These are phyloP conservation scores for Nothocercus julius DNA, from an alignment of 2,113 vertebrate species.

Conservation along the genomic window DNA sequence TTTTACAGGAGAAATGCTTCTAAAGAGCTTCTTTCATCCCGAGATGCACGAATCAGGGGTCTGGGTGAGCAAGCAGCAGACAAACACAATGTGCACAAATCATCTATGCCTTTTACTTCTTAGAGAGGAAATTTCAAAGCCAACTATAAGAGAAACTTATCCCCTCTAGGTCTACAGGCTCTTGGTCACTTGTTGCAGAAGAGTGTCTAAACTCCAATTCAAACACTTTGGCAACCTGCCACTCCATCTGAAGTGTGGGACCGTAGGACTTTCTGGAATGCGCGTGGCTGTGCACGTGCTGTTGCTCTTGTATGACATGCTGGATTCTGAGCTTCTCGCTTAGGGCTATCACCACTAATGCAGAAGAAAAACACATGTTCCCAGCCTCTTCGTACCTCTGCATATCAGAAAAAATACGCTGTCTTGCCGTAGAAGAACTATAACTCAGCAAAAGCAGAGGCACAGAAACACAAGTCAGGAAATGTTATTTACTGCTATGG, in stretches of 20 bases:
- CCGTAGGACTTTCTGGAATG: not conserved
- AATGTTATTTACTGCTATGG: not conserved
- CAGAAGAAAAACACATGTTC: not conserved
- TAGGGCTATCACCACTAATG: not conserved
- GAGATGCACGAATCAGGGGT: not conserved
- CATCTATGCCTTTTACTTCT: rapidly evolving
- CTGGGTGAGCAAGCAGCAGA: not conserved
- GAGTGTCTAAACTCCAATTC: not conserved
- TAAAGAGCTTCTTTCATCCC: not conserved
- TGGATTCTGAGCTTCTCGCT: not conserved
- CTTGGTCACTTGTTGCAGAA: not conserved
- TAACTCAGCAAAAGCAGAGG: not conserved
- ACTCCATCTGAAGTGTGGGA: not conserved
- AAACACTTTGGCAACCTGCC: not conserved
- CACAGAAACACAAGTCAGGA: not conserved
- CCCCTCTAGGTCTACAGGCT: not conserved
- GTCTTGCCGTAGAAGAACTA: not conserved
- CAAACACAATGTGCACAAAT: not conserved
- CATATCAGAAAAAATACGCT: not conserved
- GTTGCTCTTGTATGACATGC: not conserved
- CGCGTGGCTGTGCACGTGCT: not conserved
- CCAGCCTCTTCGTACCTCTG: not conserved
- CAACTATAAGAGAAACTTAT: not conserved
- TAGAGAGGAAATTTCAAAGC: not conserved
- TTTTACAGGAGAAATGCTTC: rapidly evolving